phyloP scores from a whole-genome alignment of 2,797 vertebrate species.

The Danio albolineatus region DNA sequence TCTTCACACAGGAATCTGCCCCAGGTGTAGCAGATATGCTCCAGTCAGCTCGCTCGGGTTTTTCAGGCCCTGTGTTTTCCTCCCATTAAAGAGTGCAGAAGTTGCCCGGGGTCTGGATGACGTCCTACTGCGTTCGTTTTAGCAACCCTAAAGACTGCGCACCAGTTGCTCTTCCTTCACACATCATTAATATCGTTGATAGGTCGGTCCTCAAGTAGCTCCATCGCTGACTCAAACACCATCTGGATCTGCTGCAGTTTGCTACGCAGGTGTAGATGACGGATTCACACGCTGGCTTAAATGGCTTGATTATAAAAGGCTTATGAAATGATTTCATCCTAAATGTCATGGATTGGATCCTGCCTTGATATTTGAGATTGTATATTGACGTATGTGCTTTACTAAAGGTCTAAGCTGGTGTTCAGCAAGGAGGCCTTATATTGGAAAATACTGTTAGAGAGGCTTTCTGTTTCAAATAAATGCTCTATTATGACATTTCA shows the following conservation, averaged over 20 bases:
- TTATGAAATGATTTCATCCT: background rate
- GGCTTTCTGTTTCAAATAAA: too few species aligned
- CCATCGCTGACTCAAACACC: background rate
- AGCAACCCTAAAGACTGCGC: constrained; percentile 19
- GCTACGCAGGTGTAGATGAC: constrained; percentile 11
- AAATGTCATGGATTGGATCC: background rate
- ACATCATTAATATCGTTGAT: constrained; percentile 28
- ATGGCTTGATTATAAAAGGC: background rate
- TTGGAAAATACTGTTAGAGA: too few species aligned
- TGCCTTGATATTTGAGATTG: background rate
- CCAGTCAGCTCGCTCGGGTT: constrained; percentile 30
- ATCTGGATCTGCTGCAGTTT: constrained; percentile 18
- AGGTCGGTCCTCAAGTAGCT: background rate
- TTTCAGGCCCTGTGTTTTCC: background rate
- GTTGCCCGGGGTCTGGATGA: constrained; percentile 7
- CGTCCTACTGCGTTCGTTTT: constrained; percentile 19
- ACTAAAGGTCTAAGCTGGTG: background rate
- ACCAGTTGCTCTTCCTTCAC: constrained; percentile 32
- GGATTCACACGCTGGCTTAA: background rate
- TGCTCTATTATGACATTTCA: too few species aligned
- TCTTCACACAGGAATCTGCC: constrained; percentile 24
- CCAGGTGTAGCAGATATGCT: constrained; percentile 18
- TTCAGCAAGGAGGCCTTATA: background rate
- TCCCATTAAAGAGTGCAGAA: constrained; percentile 24
- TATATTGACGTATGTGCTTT: background rate